A percentile compares a stretch with the other conserved stretches of the same genome.
Conservation (phyloP, 2,113 vertebrate species). For the Pholis gunnellus region DNA sequence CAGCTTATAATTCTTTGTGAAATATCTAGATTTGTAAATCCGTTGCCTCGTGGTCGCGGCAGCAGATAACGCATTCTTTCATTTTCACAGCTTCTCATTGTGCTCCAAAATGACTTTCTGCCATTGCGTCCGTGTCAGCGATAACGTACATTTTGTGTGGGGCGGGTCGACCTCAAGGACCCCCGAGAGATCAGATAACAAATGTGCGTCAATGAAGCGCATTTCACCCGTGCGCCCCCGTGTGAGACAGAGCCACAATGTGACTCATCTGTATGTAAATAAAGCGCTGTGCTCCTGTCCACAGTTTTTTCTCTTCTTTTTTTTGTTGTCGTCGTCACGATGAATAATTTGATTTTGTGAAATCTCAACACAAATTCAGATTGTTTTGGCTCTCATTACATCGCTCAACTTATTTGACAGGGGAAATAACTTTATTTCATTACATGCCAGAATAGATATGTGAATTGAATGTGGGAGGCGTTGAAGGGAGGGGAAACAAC, state of each 20-base stretch:
- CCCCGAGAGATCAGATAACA: slow-evolving; percentile 61
- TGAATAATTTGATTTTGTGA: slow-evolving; percentile 52
- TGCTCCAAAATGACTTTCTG: slow-evolving; percentile 67
- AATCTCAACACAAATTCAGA: slow-evolving; percentile 55
- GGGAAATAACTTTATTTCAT: slow-evolving; percentile 59
- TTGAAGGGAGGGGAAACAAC: slow-evolving; percentile 26
- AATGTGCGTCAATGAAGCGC: slow-evolving; percentile 45
- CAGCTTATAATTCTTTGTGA: background rate
- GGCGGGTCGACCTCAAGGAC: slow-evolving; percentile 42
- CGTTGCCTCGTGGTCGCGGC: slow-evolving; percentile 40
- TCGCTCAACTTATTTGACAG: slow-evolving; percentile 37
- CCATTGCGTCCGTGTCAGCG: slow-evolving; percentile 65
- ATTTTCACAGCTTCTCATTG: slow-evolving; percentile 42
- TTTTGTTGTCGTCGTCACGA: background rate
- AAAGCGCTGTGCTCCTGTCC: slow-evolving; percentile 21
- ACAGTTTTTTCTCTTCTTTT: slow-evolving; percentile 29
- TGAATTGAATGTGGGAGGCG: slow-evolving; percentile 29
- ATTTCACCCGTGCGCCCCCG: slow-evolving; percentile 57
- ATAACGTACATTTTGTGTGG: slow-evolving; percentile 61
- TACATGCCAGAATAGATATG: slow-evolving; percentile 59
- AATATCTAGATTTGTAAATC: background rate
- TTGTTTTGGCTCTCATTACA: slow-evolving; percentile 54
- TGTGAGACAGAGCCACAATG: slow-evolving; percentile 31
- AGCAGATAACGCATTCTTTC: slow-evolving; percentile 40
- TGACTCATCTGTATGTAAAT: slow-evolving; percentile 72